Evolutionary conservation across 2,113 vertebrate genomes (phyloP), one percentile per base, ranked within the genome.

Genomic region (Aegithalos caudatus): DNA sequence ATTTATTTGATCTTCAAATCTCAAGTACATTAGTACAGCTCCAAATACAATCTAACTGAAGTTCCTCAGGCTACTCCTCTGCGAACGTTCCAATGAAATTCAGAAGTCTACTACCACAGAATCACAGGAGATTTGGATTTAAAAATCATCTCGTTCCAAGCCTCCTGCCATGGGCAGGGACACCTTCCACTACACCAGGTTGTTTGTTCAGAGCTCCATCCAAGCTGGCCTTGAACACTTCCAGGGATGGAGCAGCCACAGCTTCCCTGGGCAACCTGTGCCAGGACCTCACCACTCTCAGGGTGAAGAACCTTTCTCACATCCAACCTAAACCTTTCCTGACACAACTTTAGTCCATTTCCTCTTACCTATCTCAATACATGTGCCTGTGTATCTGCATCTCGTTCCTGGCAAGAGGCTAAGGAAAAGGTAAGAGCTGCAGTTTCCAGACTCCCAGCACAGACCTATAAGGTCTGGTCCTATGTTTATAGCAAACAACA

Each of bases 331-430:
- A 74, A 47, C 24, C 22, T 35, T 14, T 21, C 72, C 62, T 86
- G 72, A 44, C 44, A 51, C 83, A 51, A 27, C 22, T 37, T 44
- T 9, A 27, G 53, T 14, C 21, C 18, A 19, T 37, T 44, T 67
- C 37, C n/a, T 61, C 61, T 27, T 22, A 53, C 48, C 58, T 61
- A 47, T 12, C 27, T 57, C 76, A 28, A 3, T 1, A 57, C 6
- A 0, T 0, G 0, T 1, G 1, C 22, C 45, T 25, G 12, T 2
- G 0, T 20, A 58, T 16, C 27, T 21, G 44, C 47, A 22, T 5
- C 35, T 19, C 27, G 3, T 9, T 57, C 19, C 40, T 56, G 15
- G 21, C 14, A 88, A 51, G 13, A 74, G 6, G 4, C 12, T 31
- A 66, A 50, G 4, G 6, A 22, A 54, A 40, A 86, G 18, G 19